Percentiles rank a stretch among this genome's conserved stretches.
Conservation (phyloP, 2,888 invertebrate species). For the Epiblema foenella region DNA sequence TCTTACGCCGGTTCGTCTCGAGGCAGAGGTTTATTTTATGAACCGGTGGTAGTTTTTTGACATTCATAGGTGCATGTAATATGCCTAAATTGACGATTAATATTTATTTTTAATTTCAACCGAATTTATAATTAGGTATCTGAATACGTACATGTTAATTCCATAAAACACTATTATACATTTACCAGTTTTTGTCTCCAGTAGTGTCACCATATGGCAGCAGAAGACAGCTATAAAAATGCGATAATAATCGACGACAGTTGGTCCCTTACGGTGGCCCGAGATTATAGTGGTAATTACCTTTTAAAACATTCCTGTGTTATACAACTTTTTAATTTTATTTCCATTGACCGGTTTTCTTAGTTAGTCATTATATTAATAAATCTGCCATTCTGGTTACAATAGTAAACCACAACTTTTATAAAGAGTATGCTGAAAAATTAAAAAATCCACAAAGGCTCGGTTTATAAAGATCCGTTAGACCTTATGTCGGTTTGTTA, state of each 20-base stretch:
- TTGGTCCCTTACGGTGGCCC: slow-evolving; percentile 54
- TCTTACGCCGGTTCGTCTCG: too few species aligned
- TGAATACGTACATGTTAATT: not conserved
- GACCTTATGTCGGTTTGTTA: too few species aligned
- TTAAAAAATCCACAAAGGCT: too few species aligned
- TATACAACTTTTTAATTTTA: slow-evolving; percentile 45
- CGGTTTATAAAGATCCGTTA: too few species aligned
- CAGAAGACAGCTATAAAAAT: slow-evolving; percentile 60
- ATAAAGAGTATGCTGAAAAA: too few species aligned
- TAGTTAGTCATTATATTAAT: not conserved
- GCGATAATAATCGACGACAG: slow-evolving; percentile 68
- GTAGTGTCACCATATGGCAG: slow-evolving; percentile 71
- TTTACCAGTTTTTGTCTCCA: slow-evolving; percentile 54
- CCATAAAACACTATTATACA: slow-evolving; percentile 1
- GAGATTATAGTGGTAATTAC: slow-evolving; percentile 57
- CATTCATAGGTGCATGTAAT: too few species aligned
- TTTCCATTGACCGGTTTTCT: slow-evolving; percentile 16
- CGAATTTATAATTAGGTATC: not conserved
- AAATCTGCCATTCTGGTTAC: slow-evolving; percentile 15
- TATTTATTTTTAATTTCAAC: too few species aligned
- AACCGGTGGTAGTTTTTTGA: too few species aligned
- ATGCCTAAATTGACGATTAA: too few species aligned
- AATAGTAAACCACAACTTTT: too few species aligned
- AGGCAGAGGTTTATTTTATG: too few species aligned
- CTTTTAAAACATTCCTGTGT: slow-evolving; percentile 47